phyloP scores from a whole-genome alignment of 2,113 vertebrate species.

The Eulacestoma nigropectus region DNA sequence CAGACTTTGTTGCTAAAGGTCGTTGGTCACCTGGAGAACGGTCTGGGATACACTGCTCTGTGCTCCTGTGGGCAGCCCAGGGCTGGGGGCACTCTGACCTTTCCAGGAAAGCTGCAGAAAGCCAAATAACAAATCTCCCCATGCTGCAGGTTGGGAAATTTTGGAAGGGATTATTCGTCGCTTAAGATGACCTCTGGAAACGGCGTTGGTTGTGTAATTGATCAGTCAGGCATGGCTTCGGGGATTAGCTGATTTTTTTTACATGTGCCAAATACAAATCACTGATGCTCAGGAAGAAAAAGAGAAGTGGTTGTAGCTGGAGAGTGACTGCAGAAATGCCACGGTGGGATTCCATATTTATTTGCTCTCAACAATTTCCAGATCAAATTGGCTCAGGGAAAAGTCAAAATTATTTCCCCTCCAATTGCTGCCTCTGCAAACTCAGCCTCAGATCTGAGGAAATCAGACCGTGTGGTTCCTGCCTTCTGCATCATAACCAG shows the following conservation, averaged over 20 bases:
- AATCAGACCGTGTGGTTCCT: constrained; percentile 13
- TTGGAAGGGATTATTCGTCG: constrained; percentile 10
- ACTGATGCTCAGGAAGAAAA: not conserved
- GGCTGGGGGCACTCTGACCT: not conserved
- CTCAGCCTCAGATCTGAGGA: constrained; percentile 21
- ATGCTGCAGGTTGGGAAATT: not conserved
- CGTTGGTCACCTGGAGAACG: not conserved
- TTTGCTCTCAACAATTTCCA: constrained; percentile 47
- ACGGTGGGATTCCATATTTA: constrained; percentile 40
- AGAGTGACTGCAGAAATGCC: constrained; percentile 26
- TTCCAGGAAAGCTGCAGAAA: not conserved
- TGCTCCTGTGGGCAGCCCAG: not conserved
- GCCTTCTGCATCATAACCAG: constrained; percentile 30
- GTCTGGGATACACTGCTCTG: not conserved
- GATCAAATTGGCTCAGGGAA: constrained; percentile 44
- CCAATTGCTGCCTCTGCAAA: not conserved
- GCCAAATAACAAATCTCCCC: not conserved
- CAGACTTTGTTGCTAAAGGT: not conserved
- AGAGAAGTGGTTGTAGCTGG: not conserved
- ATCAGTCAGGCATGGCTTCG: constrained; percentile 4
- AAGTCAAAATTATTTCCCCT: constrained; percentile 41
- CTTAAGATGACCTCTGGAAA: not conserved
- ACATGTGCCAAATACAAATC: constrained; percentile 24
- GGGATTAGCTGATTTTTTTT: constrained; percentile 33
- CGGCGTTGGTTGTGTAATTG: not conserved